Percentiles rank a stretch among this genome's conserved stretches.
These are phyloP conservation scores for Homalodisca vitripennis DNA, from an alignment of 1,140 invertebrate species.

Conservation along the genomic window DNA sequence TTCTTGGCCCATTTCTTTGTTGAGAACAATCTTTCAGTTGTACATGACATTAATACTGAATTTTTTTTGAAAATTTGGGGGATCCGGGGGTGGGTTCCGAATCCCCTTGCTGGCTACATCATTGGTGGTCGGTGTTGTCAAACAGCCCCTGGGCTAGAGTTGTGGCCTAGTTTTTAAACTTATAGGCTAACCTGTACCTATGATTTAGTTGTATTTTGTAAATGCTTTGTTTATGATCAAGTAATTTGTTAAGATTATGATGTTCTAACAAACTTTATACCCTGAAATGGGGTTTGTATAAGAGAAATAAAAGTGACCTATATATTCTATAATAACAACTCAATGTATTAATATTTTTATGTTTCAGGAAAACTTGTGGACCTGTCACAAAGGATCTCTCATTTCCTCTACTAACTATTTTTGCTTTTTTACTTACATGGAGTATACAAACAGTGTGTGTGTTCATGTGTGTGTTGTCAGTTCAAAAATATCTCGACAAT, in stretches of 20 bases:
- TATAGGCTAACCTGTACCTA: neutral
- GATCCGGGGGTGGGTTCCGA: no score
- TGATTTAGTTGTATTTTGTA: neutral
- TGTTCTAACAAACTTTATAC: neutral
- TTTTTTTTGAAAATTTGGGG: no score
- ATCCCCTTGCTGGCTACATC: no score
- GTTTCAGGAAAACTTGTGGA: neutral
- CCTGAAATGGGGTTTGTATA: neutral
- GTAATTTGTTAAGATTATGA: neutral
- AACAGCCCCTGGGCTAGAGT: no score
- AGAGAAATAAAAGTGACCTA: neutral
- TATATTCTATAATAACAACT: neutral
- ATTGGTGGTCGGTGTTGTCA: no score
- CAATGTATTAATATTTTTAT: neutral
- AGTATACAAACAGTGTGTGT: neutral
- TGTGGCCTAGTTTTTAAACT: no score
- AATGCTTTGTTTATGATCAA: neutral
- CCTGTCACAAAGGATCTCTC: neutral
- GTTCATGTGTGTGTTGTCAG: neutral
- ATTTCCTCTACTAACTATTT: neutral
- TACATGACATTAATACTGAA: no score
- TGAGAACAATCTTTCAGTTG: no score
- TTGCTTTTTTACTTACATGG: neutral
- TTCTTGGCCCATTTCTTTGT: no score
- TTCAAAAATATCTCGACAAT: neutral